A percentile compares a stretch with the other conserved stretches of the same genome.
phyloP scores from a whole-genome alignment of 1,140 invertebrate species.

The Musca vetustissima region DNA sequence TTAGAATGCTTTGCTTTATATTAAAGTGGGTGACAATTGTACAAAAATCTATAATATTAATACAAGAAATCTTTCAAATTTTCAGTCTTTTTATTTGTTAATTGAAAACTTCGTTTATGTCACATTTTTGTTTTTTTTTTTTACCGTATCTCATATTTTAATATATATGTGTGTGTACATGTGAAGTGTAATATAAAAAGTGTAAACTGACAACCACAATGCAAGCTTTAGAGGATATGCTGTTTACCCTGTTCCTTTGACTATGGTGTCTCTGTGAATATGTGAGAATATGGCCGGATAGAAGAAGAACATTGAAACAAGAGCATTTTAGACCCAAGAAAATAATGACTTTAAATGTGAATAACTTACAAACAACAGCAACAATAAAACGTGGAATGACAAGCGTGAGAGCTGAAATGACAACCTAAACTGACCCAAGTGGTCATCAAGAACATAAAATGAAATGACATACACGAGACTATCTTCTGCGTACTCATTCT shows the following conservation, averaged over 20 bases:
- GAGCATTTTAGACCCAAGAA: slow-evolving; percentile 4
- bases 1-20: too few relatives aligned
- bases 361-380: background rate
- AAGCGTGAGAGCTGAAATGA: slow-evolving; percentile 9
- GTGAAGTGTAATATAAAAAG: slow-evolving; percentile 3
- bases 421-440: slow-evolving; percentile 18
- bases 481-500: background rate
- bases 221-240: background rate
- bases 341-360: slow-evolving; percentile 10
- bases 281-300: background rate
- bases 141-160: too few relatives aligned
- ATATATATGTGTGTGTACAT: too few relatives aligned
- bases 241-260: background rate
- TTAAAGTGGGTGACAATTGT: too few relatives aligned
- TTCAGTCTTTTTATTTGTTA: too few relatives aligned
- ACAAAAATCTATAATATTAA: too few relatives aligned
- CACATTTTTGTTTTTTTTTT: too few relatives aligned
- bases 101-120: too few relatives aligned
- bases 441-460: slow-evolving; percentile 20
- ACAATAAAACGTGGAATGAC: slow-evolving; percentile 12
- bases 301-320: background rate
- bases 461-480: slow-evolving; percentile 4
- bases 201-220: background rate
- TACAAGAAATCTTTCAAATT: too few relatives aligned
- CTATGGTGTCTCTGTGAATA: too few relatives aligned